phyloP scores from a whole-genome alignment of 2,797 vertebrate genomes.

The Catharus ustulatus region DNA sequence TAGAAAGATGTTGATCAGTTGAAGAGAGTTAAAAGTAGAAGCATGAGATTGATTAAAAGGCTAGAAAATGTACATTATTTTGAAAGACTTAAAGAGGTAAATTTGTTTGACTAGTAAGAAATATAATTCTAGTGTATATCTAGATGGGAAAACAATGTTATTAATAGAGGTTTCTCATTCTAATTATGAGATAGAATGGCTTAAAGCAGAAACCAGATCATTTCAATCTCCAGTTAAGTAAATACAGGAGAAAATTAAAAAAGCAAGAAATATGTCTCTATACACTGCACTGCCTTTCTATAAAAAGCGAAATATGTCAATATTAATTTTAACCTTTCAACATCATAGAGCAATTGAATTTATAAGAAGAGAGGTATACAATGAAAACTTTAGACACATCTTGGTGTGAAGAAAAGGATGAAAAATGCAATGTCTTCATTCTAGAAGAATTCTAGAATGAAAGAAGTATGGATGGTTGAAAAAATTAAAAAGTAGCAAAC shows the following conservation, averaged over 20 bases:
- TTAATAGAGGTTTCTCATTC: background rate
- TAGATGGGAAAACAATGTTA: background rate
- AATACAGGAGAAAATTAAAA: background rate
- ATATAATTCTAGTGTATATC: background rate
- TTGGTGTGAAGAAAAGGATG: background rate
- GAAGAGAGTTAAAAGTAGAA: background rate
- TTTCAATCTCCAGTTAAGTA: background rate
- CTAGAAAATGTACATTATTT: background rate
- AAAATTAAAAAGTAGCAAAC: background rate
- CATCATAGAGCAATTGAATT: background rate
- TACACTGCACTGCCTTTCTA: background rate
- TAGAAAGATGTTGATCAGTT: background rate
- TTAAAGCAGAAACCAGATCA: background rate
- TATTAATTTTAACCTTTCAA: background rate
- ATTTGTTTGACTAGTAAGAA: background rate
- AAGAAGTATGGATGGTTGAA: background rate
- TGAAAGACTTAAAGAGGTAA: background rate
- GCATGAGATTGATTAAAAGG: background rate
- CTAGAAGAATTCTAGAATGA: background rate
- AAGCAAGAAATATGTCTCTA: background rate
- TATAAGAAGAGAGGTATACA: background rate
- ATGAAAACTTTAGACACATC: background rate
- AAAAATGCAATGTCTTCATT: background rate
- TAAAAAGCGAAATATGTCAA: background rate
- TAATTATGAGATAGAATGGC: background rate